These are phyloP conservation scores for Drosophila azteca DNA, from an alignment of 1,140 invertebrate genomes.

Conservation along the genomic window DNA sequence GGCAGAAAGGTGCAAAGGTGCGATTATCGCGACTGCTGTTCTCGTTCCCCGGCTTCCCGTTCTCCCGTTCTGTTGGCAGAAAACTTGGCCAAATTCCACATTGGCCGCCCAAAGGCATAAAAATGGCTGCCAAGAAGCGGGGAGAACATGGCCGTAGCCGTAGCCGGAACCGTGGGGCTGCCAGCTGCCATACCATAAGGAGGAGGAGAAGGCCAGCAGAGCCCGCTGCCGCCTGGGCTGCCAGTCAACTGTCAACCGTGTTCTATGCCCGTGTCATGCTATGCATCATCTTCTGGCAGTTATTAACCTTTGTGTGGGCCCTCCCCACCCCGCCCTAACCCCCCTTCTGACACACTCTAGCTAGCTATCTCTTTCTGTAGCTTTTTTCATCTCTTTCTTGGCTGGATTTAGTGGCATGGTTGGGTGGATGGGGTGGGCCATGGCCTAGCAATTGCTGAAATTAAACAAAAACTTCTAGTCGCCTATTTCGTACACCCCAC, in stretches of 20 bases:
- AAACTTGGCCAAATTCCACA: conserved; percentile 74
- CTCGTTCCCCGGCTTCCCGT: no score
- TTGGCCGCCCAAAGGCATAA: conserved; percentile 67
- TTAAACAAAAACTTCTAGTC: conserved; percentile 48
- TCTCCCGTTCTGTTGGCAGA: conserved; percentile 6
- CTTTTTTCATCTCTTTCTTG: conserved; percentile 1
- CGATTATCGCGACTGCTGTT: conserved; percentile 68
- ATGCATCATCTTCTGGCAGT: conserved; percentile 82
- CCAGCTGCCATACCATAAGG: neutral
- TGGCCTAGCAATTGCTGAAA: conserved; percentile 50
- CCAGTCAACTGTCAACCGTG: conserved; percentile 77
- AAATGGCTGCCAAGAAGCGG: conserved; percentile 68
- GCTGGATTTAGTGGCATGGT: conserved; percentile 57
- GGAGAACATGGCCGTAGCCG: conserved; percentile 32
- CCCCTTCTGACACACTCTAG: neutral
- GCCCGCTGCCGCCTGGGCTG: conserved; percentile 35
- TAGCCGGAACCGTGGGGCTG: no score
- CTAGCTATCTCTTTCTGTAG: neutral
- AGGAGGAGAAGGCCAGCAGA: conserved; percentile 1
- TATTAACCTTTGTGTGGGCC: conserved; percentile 69
- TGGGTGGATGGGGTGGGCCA: neutral
- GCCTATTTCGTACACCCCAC: neutral
- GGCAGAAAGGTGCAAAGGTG: conserved; percentile 73
- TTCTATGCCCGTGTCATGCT: conserved; percentile 69
- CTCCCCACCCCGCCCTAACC: conserved; percentile 2